A percentile compares a stretch with the other conserved stretches of the same genome.
phyloP scores from a whole-genome alignment of 2,888 invertebrate genomes.

The Dynastes grantii region DNA sequence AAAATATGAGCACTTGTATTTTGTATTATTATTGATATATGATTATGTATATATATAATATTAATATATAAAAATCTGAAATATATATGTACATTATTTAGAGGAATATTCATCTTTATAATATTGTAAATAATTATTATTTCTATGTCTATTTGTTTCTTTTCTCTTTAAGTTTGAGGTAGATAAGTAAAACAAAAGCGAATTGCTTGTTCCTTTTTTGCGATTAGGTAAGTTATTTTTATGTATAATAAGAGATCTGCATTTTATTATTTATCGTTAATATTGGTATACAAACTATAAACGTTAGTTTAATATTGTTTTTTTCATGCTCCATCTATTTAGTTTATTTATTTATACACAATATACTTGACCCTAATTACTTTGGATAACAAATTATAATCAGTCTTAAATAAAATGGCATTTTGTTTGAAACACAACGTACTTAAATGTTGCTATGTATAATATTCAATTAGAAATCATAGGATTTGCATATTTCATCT shows the following conservation, averaged over 20 bases:
- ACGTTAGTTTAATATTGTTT: conserved; percentile 24
- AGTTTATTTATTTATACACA: conserved; percentile 48
- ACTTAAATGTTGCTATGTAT: conserved; percentile 37
- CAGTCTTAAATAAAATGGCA: conserved; percentile 71
- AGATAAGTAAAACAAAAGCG: conserved; percentile 63
- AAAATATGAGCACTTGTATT: conserved; percentile 62
- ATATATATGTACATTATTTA: conserved; percentile 57
- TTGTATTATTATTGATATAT: conserved; percentile 58
- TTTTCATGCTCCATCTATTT: conserved; percentile 18
- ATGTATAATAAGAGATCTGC: conserved; percentile 57
- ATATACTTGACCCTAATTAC: conserved; percentile 60
- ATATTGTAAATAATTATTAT: conserved; percentile 52
- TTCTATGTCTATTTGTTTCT: conserved; percentile 47
- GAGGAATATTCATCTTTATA: conserved; percentile 44
- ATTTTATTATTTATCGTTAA: conserved; percentile 36
- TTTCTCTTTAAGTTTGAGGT: conserved; percentile 61
- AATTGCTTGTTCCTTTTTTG: conserved; percentile 53
- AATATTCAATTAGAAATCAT: conserved; percentile 10
- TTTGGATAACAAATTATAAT: conserved; percentile 66
- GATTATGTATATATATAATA: conserved; percentile 58
- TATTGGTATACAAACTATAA: conserved; percentile 43
- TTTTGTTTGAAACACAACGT: conserved; percentile 53
- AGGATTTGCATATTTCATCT: not conserved
- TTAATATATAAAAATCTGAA: conserved; percentile 63
- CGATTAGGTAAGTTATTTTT: conserved; percentile 25